These are phyloP conservation scores for Apamea epomidion DNA, from an alignment of 2,888 invertebrate species.

Conservation along the genomic window DNA sequence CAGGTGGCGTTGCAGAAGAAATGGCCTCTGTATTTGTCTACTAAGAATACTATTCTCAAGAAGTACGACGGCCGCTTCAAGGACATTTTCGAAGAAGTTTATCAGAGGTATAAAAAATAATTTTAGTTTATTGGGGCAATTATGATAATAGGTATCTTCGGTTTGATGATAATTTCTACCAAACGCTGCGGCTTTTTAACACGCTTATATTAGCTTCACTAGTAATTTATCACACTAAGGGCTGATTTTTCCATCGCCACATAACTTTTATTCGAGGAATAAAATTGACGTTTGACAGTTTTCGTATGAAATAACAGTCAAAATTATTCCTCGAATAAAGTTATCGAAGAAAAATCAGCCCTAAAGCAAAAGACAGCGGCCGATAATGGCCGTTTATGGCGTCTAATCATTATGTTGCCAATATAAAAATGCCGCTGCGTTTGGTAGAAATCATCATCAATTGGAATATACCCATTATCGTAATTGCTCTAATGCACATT, in stretches of 20 bases:
- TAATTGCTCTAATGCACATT: neutral
- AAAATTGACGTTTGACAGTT: too few species aligned
- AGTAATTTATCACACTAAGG: neutral
- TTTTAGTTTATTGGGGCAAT: neutral
- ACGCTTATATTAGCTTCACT: neutral
- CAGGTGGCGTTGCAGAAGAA: constrained; percentile 94
- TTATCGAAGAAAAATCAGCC: too few species aligned
- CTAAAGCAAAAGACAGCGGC: neutral
- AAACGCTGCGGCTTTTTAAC: neutral
- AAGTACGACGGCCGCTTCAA: constrained; percentile 97
- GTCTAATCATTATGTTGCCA: neutral
- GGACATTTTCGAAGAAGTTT: constrained; percentile 97
- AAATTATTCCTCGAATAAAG: too few species aligned
- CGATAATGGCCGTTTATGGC: neutral
- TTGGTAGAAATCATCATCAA: neutral
- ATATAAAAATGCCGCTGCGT: neutral
- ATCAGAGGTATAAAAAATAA: constrained; percentile 91
- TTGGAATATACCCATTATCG: neutral
- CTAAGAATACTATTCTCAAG: constrained; percentile 97
- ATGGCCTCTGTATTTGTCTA: constrained; percentile 97
- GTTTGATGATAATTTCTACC: neutral
- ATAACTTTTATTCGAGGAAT: too few species aligned
- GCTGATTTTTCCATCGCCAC: too few species aligned
- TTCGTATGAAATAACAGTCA: too few species aligned
- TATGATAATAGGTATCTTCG: neutral